These are phyloP conservation scores for Panagrolaimus sp. DNA, from an alignment of 1,140 invertebrate genomes.

Conservation along the genomic window DNA sequence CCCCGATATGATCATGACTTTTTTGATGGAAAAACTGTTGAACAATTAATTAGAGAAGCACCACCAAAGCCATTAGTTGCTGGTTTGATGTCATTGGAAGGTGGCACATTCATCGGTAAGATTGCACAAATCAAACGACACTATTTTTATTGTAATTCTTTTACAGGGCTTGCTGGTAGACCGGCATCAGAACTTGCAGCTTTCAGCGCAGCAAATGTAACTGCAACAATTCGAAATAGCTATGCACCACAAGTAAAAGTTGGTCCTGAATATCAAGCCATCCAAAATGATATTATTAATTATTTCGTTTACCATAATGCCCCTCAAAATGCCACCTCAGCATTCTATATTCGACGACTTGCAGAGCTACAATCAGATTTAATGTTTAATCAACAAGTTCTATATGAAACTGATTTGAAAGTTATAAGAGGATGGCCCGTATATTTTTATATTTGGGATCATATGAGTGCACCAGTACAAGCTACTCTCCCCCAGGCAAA, in stretches of 20 bases:
- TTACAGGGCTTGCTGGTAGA: neutral
- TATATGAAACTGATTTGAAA: neutral
- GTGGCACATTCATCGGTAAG: neutral
- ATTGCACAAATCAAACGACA: neutral
- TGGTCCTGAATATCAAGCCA: neutral
- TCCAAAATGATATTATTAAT: neutral
- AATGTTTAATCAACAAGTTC: neutral
- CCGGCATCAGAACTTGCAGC: too few species aligned
- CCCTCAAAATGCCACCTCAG: neutral
- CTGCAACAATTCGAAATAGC: neutral
- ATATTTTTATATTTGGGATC: conserved; percentile 2
- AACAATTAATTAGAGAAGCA: neutral
- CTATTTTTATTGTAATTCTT: too few species aligned
- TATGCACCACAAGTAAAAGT: neutral
- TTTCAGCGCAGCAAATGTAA: neutral
- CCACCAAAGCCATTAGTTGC: neutral
- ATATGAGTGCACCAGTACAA: neutral
- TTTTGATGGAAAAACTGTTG: neutral
- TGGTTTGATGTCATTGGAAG: neutral
- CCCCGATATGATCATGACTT: neutral
- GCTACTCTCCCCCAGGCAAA: neutral
- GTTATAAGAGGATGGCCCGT: neutral
- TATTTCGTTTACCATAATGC: neutral
- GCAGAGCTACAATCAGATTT: neutral
- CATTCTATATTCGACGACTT: neutral